Evolutionary conservation across 2,797 vertebrate genomes (phyloP), one percentile per base, ranked within the genome.

Genomic region (Sebastes taczanowskii): DNA sequence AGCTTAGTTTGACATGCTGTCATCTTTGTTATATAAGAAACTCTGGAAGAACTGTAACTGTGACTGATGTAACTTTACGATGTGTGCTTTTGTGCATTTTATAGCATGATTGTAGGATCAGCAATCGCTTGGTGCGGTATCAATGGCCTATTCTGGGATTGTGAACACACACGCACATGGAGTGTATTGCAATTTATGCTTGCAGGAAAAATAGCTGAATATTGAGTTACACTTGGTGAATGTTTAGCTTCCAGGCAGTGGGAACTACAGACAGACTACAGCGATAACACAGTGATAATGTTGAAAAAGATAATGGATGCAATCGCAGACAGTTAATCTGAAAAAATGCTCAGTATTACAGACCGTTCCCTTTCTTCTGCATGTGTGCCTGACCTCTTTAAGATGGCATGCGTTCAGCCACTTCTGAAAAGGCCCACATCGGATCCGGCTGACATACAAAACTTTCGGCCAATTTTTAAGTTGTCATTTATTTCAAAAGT

Each of bases 211-310:
- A 46, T 35, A 70, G 55, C 22, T 82, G 30, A 68, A 72, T 71
- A 77, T 81, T 71, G 71, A 78, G 75, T 62, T 61, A 34, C 6
- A 29, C 38, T 59, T 58, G 34, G 20, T 69, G 27, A 74, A 29
- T 69, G 34, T 69, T n/a, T 65, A 46, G 52, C 64, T 83, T 64
- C 29, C n/a, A 63, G 22, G 29, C 34, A 58, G 13, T 56, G 30
- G 23, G 30, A 69, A 60, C 22, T 55, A 72, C 20, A 61, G 22
- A 55, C 27, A 23, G 14, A 61, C 53, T 38, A 11, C 46, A 63
- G 62, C 2, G 5, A 74, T 69, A 5, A 59, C 4, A 10, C 27
- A n/a, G 60, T 11, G 3, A 63, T 38, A 42, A 16, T 23, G 22
- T 38, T 63, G 13, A 38, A 38, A 10, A n/a, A 64, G 34, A 38